A percentile compares a stretch with the other conserved stretches of the same genome.
phyloP scores from a whole-genome alignment of 2,797 vertebrate genomes.

The Thaleichthys pacificus region DNA sequence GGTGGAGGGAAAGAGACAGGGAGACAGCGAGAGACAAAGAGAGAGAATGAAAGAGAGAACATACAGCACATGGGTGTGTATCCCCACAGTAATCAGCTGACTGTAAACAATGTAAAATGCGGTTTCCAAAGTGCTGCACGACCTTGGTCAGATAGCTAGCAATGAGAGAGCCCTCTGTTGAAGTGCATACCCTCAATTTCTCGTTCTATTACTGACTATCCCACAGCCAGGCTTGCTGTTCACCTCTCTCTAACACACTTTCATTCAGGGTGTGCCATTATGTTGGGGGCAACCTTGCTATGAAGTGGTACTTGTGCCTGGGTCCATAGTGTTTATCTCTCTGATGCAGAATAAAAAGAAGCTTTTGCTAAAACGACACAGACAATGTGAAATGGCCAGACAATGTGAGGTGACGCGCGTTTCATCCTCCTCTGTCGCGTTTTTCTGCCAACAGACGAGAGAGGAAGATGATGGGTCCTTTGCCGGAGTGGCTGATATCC shows the following conservation, averaged over 20 bases:
- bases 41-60: background rate
- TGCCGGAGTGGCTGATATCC: background rate
- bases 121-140: no score
- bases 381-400: no score
- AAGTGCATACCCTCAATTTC: slow-evolving; percentile 25
- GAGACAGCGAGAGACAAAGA: background rate
- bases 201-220: background rate
- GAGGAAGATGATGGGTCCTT: background rate
- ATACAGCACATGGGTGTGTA: no score
- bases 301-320: no score
- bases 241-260: background rate
- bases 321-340: no score
- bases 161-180: slow-evolving; percentile 22
- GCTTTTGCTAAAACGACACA: background rate
- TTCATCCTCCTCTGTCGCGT: background rate
- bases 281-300: background rate
- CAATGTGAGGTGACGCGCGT: no score
- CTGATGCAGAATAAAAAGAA: no score
- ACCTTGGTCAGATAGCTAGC: background rate
- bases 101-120: background rate
- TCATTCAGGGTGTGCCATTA: background rate
- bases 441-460: background rate
- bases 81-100: background rate
- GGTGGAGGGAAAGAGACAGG: background rate
- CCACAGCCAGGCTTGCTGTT: background rate